Conservation (phyloP, 64 coral and sea anemone genomes). For the Orbicella faveolata region DNA sequence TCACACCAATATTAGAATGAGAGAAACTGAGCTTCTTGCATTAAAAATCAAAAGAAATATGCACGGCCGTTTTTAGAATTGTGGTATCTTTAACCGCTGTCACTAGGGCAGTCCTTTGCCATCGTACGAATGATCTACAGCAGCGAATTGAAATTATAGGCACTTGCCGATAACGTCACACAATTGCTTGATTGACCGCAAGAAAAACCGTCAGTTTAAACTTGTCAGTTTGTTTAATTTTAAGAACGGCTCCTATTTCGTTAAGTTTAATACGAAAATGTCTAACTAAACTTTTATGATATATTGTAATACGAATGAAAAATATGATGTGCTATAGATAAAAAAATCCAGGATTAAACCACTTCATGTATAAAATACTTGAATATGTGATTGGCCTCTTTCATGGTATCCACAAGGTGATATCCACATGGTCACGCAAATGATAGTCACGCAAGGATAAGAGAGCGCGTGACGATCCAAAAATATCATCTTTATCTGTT, state of each 20-base stretch:
- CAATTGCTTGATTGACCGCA: neutral
- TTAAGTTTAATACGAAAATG: neutral
- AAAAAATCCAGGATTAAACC: neutral
- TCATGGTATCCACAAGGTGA: neutral
- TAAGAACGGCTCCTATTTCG: neutral
- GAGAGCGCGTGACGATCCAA: too few species aligned
- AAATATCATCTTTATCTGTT: too few species aligned
- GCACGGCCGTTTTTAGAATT: too few species aligned
- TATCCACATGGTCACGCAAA: too few species aligned
- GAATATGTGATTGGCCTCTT: neutral
- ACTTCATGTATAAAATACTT: neutral
- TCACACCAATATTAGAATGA: neutral
- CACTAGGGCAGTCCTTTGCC: too few species aligned
- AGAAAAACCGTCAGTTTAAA: neutral
- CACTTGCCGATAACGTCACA: neutral
- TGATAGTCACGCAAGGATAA: too few species aligned
- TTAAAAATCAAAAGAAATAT: too few species aligned
- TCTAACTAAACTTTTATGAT: neutral
- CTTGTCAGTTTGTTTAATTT: neutral
- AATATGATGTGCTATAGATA: neutral
- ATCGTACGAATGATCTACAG: too few species aligned
- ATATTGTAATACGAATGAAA: slow-evolving; percentile 28
- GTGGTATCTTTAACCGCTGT: too few species aligned
- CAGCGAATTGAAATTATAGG: too few species aligned
- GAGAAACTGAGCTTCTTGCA: neutral